These are phyloP conservation scores for Leptogaster cylindrica DNA, from an alignment of 2,888 invertebrate species.

Conservation along the genomic window DNA sequence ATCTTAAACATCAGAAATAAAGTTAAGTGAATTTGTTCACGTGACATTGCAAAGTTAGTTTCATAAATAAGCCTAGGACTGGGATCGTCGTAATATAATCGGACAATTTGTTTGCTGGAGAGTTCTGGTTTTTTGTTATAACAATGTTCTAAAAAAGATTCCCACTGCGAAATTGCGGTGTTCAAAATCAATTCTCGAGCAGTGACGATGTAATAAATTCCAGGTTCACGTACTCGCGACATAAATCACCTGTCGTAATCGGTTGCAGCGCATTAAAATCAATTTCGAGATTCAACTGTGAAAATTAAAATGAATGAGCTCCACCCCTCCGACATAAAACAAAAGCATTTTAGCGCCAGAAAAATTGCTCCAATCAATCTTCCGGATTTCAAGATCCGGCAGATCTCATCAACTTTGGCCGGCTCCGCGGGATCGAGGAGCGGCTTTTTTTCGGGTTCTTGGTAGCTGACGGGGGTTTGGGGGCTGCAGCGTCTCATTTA, in stretches of 20 bases:
- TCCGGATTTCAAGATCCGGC: not conserved
- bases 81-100: no score
- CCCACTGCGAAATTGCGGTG: no score
- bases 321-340: conserved; percentile 30
- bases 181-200: no score
- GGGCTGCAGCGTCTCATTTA: conserved; percentile 41
- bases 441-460: not conserved
- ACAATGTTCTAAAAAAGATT: no score
- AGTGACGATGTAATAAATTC: not conserved
- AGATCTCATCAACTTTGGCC: conserved; percentile 1
- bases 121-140: no score
- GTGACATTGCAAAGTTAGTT: no score
- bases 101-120: no score
- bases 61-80: no score
- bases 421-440: conserved; percentile 19
- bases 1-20: no score
- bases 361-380: conserved; percentile 40
- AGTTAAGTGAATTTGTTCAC: no score
- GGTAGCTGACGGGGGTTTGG: not conserved
- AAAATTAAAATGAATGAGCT: conserved; percentile 37
- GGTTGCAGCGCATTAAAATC: conserved; percentile 32
- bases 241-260: conserved; percentile 22
- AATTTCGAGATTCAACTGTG: conserved; percentile 38
- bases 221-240: not conserved
- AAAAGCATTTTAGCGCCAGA: conserved; percentile 28